Conservation (phyloP, 2,113 vertebrate genomes). For the Mobula hypostoma region DNA sequence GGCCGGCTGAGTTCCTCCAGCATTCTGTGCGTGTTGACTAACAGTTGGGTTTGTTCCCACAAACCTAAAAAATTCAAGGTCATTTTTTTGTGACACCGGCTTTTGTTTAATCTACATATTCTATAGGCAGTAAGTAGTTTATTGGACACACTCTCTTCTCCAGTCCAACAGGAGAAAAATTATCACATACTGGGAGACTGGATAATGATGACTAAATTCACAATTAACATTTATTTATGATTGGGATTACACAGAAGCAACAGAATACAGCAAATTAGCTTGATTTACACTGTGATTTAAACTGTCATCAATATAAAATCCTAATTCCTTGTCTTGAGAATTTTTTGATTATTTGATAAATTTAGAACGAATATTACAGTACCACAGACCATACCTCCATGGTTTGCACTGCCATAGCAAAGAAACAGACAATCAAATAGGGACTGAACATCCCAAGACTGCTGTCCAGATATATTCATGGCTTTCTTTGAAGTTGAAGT, state of each 20-base stretch:
- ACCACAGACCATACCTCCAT: background rate
- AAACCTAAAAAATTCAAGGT: background rate
- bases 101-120: background rate
- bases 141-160: background rate
- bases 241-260: background rate
- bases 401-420: background rate
- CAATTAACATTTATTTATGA: background rate
- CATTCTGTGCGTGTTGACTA: background rate
- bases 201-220: background rate
- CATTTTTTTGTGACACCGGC: background rate
- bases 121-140: too few species aligned
- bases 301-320: background rate
- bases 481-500: slow-evolving; percentile 29
- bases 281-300: background rate
- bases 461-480: slow-evolving; percentile 34
- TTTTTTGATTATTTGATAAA: background rate
- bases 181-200: background rate
- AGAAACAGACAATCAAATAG: background rate
- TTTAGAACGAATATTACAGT: background rate
- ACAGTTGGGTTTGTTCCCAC: background rate
- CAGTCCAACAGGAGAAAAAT: background rate
- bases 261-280: background rate
- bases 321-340: background rate
- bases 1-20: too few species aligned
- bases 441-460: slow-evolving; percentile 10